Base-by-base conservation (phyloP, 2,797 vertebrate species). In the Sarcophilus harrisii region DNA sequence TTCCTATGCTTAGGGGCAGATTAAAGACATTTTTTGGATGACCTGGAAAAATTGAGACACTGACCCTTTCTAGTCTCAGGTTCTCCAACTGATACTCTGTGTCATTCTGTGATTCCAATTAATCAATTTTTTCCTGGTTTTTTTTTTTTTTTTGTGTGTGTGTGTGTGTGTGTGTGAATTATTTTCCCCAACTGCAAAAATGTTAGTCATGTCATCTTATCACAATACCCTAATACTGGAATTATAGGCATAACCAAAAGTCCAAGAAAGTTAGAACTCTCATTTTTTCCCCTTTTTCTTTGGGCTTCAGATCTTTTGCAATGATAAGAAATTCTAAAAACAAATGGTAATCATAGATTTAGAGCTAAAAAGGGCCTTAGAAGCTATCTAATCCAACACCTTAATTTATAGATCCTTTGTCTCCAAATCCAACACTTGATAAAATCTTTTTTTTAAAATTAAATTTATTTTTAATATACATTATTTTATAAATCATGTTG, bases 251-350 rank as follows among this genome's bases (percentile, higher is more conserved):
- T 45, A 89, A 91, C 54, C 32, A 55, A 96, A 57, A 93, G 57
- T 92, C 49, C 32, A 55, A 24, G 16, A 11, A 94, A 94, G 87
- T 21, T 32, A 32, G 94, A 27, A 90, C 57, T 29, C 27, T 1
- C 8, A 45, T 49, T 92, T 49, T 12, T 58, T 94, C 94, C n/a
- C n/a, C 91, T 93, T 91, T 87, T 60, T 29, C 92, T 57, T 3
- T 32, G 58, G 21, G 54, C 55, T 81, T 95, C 58, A 58, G n/a
- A 94, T 94, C 12, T 91, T 92, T 60, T 90, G 27, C 38, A 66
- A 12, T 38, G 12, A 87, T 57, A 91, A 38, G n/a, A 38, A 38
- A 73, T 38, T 73, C 66, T 73, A 73, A 21, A 73, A 38, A 73
- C 16, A 73, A 73, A 38, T 10, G 21, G 21, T 5, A 38, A 73